These are phyloP conservation scores for Gnatocerus cornutus DNA, from an alignment of 2,888 invertebrate genomes.

Conservation along the genomic window DNA sequence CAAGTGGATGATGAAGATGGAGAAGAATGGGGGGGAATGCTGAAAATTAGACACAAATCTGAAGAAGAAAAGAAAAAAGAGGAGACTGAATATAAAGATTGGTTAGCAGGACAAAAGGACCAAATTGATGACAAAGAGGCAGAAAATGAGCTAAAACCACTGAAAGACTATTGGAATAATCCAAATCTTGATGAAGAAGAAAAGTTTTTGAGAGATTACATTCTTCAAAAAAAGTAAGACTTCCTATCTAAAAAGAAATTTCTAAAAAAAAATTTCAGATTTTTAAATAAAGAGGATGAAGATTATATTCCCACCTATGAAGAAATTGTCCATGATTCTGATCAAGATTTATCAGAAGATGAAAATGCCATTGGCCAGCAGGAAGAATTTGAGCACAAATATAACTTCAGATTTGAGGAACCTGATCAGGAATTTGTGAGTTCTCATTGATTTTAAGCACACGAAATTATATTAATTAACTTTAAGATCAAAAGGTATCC, in stretches of 20 bases:
- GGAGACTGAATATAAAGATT: slow-evolving; percentile 81
- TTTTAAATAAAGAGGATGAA: slow-evolving; percentile 71
- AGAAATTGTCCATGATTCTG: slow-evolving; percentile 78
- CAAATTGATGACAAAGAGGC: slow-evolving; percentile 75
- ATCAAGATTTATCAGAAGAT: slow-evolving; percentile 82
- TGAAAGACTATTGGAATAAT: slow-evolving; percentile 90
- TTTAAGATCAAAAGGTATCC: slow-evolving; percentile 91
- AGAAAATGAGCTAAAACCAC: slow-evolving; percentile 79
- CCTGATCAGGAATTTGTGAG: slow-evolving; percentile 92
- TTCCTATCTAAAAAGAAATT: background rate
- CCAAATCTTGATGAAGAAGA: slow-evolving; percentile 88
- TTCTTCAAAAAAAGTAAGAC: slow-evolving; percentile 85
- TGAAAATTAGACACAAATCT: slow-evolving; percentile 74
- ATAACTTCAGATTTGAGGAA: slow-evolving; percentile 97
- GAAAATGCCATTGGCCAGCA: slow-evolving; percentile 86
- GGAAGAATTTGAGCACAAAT: slow-evolving; percentile 94
- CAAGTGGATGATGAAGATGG: slow-evolving; percentile 73
- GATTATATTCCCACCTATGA: slow-evolving; percentile 77
- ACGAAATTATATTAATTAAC: slow-evolving; percentile 45
- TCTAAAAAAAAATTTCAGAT: slow-evolving; percentile 64
- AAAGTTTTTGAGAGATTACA: slow-evolving; percentile 92
- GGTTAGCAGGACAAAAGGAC: slow-evolving; percentile 84
- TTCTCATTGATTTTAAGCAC: slow-evolving; percentile 42
- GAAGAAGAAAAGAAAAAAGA: slow-evolving; percentile 72
- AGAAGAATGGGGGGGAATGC: slow-evolving; percentile 73